Conservation (phyloP, 1,140 invertebrate species). For the Achatina immaculata region DNA sequence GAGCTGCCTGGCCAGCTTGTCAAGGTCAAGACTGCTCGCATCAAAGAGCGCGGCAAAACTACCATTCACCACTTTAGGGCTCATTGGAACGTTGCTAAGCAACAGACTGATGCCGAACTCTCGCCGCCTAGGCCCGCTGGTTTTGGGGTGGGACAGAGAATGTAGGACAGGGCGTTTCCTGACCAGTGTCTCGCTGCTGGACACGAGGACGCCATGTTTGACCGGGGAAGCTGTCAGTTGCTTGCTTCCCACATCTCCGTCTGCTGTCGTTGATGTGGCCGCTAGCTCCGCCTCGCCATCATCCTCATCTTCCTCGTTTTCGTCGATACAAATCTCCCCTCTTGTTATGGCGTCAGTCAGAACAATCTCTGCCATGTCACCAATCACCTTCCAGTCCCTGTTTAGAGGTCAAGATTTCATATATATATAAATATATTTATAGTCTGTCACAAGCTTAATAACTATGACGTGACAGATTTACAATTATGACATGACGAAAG, state of each 20-base stretch:
- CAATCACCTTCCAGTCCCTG: constrained; percentile 78
- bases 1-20: constrained; percentile 78
- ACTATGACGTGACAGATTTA: too few relatives aligned
- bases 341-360: constrained; percentile 49
- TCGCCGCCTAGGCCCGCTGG: constrained; percentile 48
- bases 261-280: background rate
- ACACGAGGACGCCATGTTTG: background rate
- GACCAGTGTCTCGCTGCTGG: background rate
- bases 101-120: constrained; percentile 93
- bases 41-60: constrained; percentile 96
- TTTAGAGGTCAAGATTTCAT: background rate
- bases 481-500: too few relatives aligned
- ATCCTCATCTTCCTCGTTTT: constrained; percentile 67
- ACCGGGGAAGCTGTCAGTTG: background rate
- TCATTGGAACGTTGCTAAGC: constrained; percentile 92
- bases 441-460: too few relatives aligned
- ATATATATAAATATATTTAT: background rate
- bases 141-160: constrained; percentile 3
- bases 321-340: constrained; percentile 46
- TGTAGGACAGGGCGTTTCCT: constrained; percentile 3
- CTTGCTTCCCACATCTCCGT: background rate
- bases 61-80: constrained; percentile 96
- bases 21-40: constrained; percentile 82
- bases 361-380: constrained; percentile 82
- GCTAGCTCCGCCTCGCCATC: constrained; percentile 70